Conservation (phyloP, 2,888 invertebrate species). For the Pseudococcus viburni region DNA sequence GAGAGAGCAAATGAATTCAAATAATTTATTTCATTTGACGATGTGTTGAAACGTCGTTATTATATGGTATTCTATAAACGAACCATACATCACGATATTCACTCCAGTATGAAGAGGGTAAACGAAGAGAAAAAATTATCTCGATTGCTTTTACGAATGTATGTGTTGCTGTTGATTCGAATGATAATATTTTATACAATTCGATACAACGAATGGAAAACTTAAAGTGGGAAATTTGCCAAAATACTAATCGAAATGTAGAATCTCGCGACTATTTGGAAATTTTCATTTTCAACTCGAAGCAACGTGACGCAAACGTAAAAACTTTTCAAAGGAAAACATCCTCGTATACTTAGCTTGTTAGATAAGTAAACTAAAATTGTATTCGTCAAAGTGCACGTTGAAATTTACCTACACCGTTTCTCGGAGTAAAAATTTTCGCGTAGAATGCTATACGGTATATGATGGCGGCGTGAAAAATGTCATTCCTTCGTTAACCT, state of each 20-base stretch:
- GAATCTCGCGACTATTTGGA: not conserved
- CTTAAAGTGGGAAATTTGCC: slow-evolving; percentile 13
- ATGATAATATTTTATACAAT: slow-evolving; percentile 7
- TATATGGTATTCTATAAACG: not conserved
- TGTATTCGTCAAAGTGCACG: slow-evolving; percentile 13
- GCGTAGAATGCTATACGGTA: not conserved
- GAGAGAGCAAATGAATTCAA: not conserved
- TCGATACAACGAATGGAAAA: not conserved
- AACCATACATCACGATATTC: not conserved
- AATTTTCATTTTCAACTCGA: slow-evolving; percentile 31
- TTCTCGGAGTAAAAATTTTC: not conserved
- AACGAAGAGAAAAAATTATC: not conserved
- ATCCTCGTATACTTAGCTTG: not conserved
- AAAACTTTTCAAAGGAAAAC: slow-evolving; percentile 24
- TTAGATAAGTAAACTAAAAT: slow-evolving; percentile 31
- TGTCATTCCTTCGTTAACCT: slow-evolving; percentile 42
- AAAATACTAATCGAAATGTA: not conserved
- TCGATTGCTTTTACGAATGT: slow-evolving; percentile 9
- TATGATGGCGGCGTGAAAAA: not conserved
- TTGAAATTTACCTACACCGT: not conserved
- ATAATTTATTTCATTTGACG: not conserved
- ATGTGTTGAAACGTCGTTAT: not conserved
- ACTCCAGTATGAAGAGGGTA: not conserved
- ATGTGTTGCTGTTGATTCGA: not conserved
- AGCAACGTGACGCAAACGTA: not conserved